phyloP scores from a whole-genome alignment of 1,140 invertebrate genomes.

The Drosophila santomea region DNA sequence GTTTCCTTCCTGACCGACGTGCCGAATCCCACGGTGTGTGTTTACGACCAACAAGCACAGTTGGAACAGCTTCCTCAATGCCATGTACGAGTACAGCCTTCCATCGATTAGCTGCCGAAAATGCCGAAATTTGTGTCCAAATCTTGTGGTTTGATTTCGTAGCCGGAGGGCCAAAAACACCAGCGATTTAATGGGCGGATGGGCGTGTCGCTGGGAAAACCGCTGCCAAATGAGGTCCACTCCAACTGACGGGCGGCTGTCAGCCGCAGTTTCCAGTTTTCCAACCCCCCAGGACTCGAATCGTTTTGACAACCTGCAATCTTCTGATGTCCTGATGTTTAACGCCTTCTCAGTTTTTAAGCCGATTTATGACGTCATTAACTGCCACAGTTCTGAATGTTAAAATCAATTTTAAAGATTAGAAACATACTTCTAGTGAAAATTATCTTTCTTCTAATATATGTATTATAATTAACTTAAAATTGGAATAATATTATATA shows the following conservation, averaged over 20 bases:
- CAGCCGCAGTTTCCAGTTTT: slow-evolving; percentile 63
- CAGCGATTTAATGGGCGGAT: slow-evolving; percentile 18
- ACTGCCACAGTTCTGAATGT: background rate
- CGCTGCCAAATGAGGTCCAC: slow-evolving; percentile 68
- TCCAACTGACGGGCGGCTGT: slow-evolving; percentile 57
- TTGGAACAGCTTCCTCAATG: slow-evolving; percentile 48
- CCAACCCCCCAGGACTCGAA: slow-evolving; percentile 30
- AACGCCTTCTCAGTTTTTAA: slow-evolving; percentile 4
- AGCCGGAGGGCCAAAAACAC: slow-evolving; percentile 44
- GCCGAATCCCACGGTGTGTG: slow-evolving; percentile 80
- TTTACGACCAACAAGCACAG: slow-evolving; percentile 82
- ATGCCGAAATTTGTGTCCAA: slow-evolving; percentile 56
- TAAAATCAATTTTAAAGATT: background rate
- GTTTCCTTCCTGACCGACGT: slow-evolving; percentile 40
- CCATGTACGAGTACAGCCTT: slow-evolving; percentile 20
- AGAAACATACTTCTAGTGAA: no score
- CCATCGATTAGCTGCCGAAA: slow-evolving; percentile 64
- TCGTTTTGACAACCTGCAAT: slow-evolving; percentile 66
- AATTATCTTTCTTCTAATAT: no score
- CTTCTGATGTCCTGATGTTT: slow-evolving; percentile 9
- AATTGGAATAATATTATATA: no score
- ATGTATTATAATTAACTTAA: no score
- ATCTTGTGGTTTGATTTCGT: slow-evolving; percentile 29
- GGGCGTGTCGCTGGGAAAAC: slow-evolving; percentile 47
- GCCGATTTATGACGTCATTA: slow-evolving; percentile 3